Evolutionary conservation across 2,113 vertebrate species (phyloP), one percentile per base, ranked within the genome.

Genomic region (Gymnarchus niloticus): DNA sequence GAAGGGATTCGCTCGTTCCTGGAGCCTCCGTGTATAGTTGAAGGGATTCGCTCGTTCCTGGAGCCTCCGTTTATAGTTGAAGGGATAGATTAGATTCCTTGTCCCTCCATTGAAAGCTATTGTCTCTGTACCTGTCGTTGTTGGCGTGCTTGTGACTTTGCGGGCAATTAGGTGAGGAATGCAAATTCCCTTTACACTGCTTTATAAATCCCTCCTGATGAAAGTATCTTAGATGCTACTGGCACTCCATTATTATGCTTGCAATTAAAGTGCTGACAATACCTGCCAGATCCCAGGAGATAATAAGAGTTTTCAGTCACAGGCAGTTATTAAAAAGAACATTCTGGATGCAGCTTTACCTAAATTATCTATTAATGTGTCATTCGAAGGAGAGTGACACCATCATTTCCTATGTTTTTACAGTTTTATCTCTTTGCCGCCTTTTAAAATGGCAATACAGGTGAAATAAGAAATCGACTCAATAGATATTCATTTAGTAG

Each of bases 131-230:
- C 41, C 2, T 19, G 57, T 83, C 12, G 59, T 37, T 61, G 76
- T 21, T 33, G 4, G 76, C 37, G 76, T 78, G 76, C 14, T 33
- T 48, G 76, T 73, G 65, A 10, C 25, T 73, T 3, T 73, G 65
- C 14, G 65, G 8, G 41, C 95, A 56, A 33, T 6, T 25, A 51
- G 78, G 41, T 77, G 44, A 41, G 21, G 37, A n/a, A 77, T 48
- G 14, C 21, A n/a, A 37, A 77, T 9, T n/a, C 7, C 28, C 28
- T 65, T 65, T 1, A 37, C 33, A 46, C 6, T 54, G 52, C 57
- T n/a, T 10, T 7, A 33, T 7, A 17, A 14, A 33, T 19, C 23
- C 33, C 28, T 25, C 52, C 56, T 83, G 9, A 44, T 59, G 44
- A 59, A 83, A 33, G 6, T 83, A 37, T 54, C 41, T 41, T 44